Conservation (phyloP, 1,140 invertebrate species). For the Lepeophtheirus salmonis region DNA sequence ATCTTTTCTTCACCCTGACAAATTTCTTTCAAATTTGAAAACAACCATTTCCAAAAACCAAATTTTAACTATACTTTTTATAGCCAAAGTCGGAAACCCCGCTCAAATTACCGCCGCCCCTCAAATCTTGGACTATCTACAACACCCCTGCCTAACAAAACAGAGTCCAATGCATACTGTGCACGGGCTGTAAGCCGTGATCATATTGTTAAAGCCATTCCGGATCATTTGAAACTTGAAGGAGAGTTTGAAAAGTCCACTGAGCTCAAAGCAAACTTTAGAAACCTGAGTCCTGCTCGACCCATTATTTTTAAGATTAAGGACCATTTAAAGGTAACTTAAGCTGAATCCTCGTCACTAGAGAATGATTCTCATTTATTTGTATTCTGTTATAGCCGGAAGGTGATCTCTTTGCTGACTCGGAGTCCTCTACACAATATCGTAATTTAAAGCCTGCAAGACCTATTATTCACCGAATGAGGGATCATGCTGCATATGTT, state of each 20-base stretch:
- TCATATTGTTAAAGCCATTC: neutral
- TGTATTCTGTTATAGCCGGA: neutral
- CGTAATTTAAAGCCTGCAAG: neutral
- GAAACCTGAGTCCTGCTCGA: conserved; percentile 1
- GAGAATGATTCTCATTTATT: neutral
- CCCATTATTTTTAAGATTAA: conserved; percentile 4
- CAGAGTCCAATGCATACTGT: neutral
- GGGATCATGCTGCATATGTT: neutral
- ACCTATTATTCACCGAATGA: neutral
- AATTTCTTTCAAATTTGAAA: too few relatives aligned
- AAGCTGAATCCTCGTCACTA: neutral
- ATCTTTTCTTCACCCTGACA: too few relatives aligned
- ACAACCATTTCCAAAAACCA: too few relatives aligned
- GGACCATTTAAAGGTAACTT: conserved; percentile 1
- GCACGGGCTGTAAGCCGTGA: neutral
- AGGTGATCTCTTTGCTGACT: neutral
- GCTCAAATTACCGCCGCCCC: conserved; percentile 8
- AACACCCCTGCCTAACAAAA: neutral
- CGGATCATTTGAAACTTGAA: conserved; percentile 4
- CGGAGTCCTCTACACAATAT: neutral
- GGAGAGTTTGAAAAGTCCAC: neutral
- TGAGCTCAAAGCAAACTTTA: neutral
- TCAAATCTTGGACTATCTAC: conserved; percentile 1
- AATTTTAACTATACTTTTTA: neutral
- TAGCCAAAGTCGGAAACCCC: conserved; percentile 1